A percentile compares a stretch with the other conserved stretches of the same genome.
These are phyloP conservation scores for Tetropium fuscum DNA, from an alignment of 2,888 invertebrate species.

Conservation along the genomic window DNA sequence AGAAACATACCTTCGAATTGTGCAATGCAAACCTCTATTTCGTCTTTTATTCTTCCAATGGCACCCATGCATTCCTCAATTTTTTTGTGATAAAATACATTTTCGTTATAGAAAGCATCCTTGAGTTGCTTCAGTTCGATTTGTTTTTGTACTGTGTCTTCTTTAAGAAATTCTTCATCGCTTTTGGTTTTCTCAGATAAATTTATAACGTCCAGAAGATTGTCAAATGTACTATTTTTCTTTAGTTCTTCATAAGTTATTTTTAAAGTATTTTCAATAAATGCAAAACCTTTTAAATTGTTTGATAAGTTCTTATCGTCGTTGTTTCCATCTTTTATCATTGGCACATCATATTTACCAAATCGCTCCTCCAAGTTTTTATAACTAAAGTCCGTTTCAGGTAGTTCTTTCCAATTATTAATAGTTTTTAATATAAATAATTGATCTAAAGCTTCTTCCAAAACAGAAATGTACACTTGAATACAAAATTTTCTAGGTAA, in stretches of 20 bases:
- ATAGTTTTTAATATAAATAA: slow-evolving; percentile 41
- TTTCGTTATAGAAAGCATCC: slow-evolving; percentile 43
- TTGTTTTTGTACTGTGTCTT: slow-evolving; percentile 34
- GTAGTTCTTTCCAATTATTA: slow-evolving; percentile 33
- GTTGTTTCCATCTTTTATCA: neutral
- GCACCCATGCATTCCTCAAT: slow-evolving; percentile 43
- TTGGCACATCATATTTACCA: neutral
- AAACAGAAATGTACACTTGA: slow-evolving; percentile 29
- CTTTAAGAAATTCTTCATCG: slow-evolving; percentile 37
- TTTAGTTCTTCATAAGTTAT: slow-evolving; percentile 40
- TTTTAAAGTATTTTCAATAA: slow-evolving; percentile 38
- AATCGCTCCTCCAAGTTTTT: slow-evolving; percentile 38
- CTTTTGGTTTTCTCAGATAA: slow-evolving; percentile 34
- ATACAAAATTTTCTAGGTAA: slow-evolving; percentile 23
- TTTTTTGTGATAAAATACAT: slow-evolving; percentile 34
- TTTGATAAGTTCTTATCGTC: neutral
- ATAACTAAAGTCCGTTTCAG: slow-evolving; percentile 29
- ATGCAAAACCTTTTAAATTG: slow-evolving; percentile 39
- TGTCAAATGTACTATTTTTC: slow-evolving; percentile 30
- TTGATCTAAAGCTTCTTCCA: slow-evolving; percentile 42
- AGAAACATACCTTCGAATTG: neutral
- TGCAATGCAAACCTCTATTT: slow-evolving; percentile 48
- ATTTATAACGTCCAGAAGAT: slow-evolving; percentile 39
- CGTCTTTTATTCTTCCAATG: slow-evolving; percentile 56
- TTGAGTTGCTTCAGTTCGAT: slow-evolving; percentile 41